Conservation (phyloP, 2,888 invertebrate genomes). For the Poecilobothrus nobilitatus region DNA sequence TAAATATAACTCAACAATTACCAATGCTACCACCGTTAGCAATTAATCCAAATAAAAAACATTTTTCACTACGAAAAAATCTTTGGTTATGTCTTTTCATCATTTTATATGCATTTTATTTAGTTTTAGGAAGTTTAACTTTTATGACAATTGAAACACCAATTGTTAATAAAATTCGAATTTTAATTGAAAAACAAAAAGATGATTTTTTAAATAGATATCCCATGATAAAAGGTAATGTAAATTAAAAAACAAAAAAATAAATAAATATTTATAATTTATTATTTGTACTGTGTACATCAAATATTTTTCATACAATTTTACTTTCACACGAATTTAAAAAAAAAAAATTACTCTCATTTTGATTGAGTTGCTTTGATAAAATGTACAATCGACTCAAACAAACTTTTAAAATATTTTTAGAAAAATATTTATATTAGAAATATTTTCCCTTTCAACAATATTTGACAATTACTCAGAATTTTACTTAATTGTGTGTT, state of each 20-base stretch:
- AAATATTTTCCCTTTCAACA: no score
- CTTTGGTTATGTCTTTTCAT: constrained; percentile 47
- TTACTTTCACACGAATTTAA: no score
- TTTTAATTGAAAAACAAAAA: constrained; percentile 47
- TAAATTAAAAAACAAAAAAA: constrained; percentile 9
- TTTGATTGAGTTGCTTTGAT: no score
- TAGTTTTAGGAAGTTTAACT: constrained; percentile 57
- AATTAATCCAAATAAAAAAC: not conserved
- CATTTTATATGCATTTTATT: constrained; percentile 53
- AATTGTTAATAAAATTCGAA: constrained; percentile 49
- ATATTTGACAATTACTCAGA: no score
- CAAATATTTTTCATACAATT: no score
- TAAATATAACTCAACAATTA: not conserved
- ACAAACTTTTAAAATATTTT: no score
- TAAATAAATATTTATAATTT: no score
- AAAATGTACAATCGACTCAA: no score
- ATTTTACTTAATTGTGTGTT: no score
- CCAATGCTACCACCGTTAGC: not conserved
- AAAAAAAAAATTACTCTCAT: no score
- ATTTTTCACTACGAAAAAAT: constrained; percentile 19
- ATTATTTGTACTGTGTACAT: no score
- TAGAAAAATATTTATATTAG: no score
- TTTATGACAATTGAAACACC: constrained; percentile 61
- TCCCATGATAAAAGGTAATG: constrained; percentile 55
- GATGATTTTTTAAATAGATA: constrained; percentile 51